Evolutionary conservation across 2,113 vertebrate genomes (phyloP), one percentile per base, ranked within the genome.

Genomic region (Megalops atlanticus): DNA sequence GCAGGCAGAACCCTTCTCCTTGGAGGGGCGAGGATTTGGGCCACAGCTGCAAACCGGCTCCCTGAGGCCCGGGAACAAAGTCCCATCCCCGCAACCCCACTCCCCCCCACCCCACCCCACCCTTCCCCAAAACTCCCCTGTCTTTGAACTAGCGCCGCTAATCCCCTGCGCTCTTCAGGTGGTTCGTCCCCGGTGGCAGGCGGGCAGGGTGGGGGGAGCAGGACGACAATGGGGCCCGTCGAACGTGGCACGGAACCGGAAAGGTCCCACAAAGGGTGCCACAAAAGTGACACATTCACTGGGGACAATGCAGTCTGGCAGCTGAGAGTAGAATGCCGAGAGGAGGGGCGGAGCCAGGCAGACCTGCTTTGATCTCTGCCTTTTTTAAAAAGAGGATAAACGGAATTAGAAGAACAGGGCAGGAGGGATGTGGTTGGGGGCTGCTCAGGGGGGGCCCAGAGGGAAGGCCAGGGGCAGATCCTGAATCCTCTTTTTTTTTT

Each of bases 81-180:
- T 69, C 78, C n/a, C n/a, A n/a, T n/a, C n/a, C n/a, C n/a, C n/a
- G n/a, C n/a, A n/a, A 40, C 45, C 54, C 43, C 31, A 12, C 73
- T 31, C 15, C 21, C 78, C 38, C 18, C 52, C 41, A 69, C 45
- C 79, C 80, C 74, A 49, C 21, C 49, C 69, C 18, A 12, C 43
- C 73, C 24, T 16, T 52, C 72, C 45, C 21, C 52, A 31, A 35
- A 35, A 31, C 52, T 31, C 24, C n/a, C 36, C 36, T 7, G 10
- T 16, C 84, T 91, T 91, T 91, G 87, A 91, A 91, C 89, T 84
- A 74, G 84, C 86, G 82, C 49, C 69, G 81, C 86, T 90, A 91
- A 92, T 90, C 89, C 85, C 72, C 78, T 74, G 75, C 68, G 40
- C 89, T 88, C 90, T 85, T 89, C 88, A 92, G 90, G 89, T 90